A percentile compares a stretch with the other conserved stretches of the same genome.
phyloP scores from a whole-genome alignment of 2,797 vertebrate species.

The Sebastiscus tertius region DNA sequence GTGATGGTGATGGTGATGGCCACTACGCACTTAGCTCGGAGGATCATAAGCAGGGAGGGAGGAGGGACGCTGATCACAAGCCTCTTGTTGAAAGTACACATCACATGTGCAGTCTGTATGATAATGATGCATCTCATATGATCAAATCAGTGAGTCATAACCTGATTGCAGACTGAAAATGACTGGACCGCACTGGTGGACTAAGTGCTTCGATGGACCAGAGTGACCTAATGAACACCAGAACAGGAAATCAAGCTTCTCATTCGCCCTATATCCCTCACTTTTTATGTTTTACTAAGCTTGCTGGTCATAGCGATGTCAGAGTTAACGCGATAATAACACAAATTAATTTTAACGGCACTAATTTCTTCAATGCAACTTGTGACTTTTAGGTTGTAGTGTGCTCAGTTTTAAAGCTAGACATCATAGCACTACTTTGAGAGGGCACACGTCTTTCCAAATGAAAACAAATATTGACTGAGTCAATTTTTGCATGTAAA shows the following conservation, averaged over 20 bases:
- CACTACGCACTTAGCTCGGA: slow-evolving; percentile 20
- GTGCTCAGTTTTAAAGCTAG: too few relatives aligned
- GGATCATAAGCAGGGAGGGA: slow-evolving; percentile 11
- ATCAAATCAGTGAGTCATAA: slow-evolving; percentile 50
- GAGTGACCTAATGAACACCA: background rate
- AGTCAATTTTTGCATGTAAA: too few relatives aligned
- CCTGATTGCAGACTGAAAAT: slow-evolving; percentile 47
- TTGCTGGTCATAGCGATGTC: too few relatives aligned
- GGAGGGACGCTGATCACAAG: background rate
- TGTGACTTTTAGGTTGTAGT: too few relatives aligned
- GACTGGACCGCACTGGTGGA: slow-evolving; percentile 23
- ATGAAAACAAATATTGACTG: too few relatives aligned
- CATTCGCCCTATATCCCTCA: background rate
- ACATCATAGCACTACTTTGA: too few relatives aligned
- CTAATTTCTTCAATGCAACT: too few relatives aligned
- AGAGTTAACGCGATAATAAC: too few relatives aligned
- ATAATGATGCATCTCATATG: slow-evolving; percentile 29
- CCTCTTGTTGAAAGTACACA: background rate
- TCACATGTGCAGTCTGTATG: slow-evolving; percentile 14
- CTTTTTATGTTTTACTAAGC: background rate
- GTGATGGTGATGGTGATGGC: slow-evolving; percentile 15
- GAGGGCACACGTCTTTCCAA: too few relatives aligned
- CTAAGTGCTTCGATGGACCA: slow-evolving; percentile 22
- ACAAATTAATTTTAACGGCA: too few relatives aligned
- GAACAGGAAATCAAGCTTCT: background rate